A percentile compares a stretch with the other conserved stretches of the same genome.
phyloP scores from a whole-genome alignment of 2,797 vertebrate genomes.

The Helostoma temminkii region DNA sequence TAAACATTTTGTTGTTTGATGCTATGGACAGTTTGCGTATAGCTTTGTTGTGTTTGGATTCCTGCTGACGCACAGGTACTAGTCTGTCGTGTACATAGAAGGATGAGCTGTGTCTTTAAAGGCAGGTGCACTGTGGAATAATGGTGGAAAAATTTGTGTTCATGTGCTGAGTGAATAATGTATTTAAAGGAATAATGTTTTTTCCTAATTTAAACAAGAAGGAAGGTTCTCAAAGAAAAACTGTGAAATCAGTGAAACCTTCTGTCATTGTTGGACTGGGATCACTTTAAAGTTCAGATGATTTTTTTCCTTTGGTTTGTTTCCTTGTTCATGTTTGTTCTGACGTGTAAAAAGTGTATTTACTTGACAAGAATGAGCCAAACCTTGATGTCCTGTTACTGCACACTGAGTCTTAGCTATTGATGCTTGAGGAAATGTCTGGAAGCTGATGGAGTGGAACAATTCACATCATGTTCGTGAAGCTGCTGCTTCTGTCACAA shows the following conservation, averaged over 20 bases:
- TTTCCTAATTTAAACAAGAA: neutral
- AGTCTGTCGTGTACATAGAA: neutral
- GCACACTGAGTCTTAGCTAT: conserved; percentile 16
- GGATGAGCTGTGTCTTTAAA: neutral
- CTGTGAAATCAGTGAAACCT: no score
- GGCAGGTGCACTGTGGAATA: no score
- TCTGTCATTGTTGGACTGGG: conserved; percentile 1
- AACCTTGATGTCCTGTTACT: conserved; percentile 6
- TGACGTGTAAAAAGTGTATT: conserved; percentile 14
- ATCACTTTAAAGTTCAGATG: neutral
- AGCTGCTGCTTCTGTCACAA: no score
- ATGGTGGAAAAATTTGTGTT: no score
- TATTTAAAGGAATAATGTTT: neutral
- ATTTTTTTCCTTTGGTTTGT: neutral
- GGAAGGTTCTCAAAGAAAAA: no score
- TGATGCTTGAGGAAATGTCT: neutral
- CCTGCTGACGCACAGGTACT: neutral
- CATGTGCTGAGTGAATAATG: no score
- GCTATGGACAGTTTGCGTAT: neutral
- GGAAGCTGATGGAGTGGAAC: neutral
- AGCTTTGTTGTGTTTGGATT: neutral
- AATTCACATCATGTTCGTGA: no score
- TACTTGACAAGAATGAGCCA: conserved; percentile 41
- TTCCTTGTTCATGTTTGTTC: neutral
- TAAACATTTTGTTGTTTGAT: neutral